phyloP scores from a whole-genome alignment of 2,113 vertebrate species.

The Orientallactaga bullata region DNA sequence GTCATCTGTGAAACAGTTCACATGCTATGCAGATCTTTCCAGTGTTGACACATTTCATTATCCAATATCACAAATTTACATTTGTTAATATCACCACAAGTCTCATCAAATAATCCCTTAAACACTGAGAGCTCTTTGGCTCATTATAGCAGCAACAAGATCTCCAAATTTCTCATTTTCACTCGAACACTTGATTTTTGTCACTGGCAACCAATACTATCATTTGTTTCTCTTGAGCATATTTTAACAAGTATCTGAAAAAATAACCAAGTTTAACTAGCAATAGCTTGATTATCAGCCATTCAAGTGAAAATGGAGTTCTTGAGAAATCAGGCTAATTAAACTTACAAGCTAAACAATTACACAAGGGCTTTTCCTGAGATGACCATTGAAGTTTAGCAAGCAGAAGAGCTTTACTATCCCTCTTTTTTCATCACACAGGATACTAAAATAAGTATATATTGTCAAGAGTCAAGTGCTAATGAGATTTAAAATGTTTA shows the following conservation, averaged over 20 bases:
- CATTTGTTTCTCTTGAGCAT: not conserved
- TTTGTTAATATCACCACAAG: conserved; percentile 31
- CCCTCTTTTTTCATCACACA: not conserved
- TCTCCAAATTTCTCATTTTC: conserved; percentile 39
- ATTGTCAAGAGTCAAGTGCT: not conserved
- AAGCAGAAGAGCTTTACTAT: not conserved
- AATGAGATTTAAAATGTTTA: not conserved
- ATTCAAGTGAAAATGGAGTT: not conserved
- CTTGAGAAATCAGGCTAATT: not conserved
- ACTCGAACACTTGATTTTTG: conserved; percentile 18
- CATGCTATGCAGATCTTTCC: not conserved
- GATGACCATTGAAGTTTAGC: not conserved
- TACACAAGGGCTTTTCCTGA: not conserved
- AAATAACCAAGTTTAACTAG: not conserved
- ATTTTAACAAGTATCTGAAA: not conserved
- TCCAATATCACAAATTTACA: not conserved
- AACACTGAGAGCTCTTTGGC: conserved; percentile 3
- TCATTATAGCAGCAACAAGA: not conserved
- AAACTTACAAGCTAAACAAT: not conserved
- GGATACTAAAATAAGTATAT: not conserved
- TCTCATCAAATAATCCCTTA: conserved; percentile 20
- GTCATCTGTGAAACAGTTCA: conserved; percentile 13
- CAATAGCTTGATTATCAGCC: not conserved
- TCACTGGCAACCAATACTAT: not conserved
- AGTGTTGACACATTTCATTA: conserved; percentile 38